phyloP scores from a whole-genome alignment of 2,797 vertebrate genomes.

The Channallabes apus region DNA sequence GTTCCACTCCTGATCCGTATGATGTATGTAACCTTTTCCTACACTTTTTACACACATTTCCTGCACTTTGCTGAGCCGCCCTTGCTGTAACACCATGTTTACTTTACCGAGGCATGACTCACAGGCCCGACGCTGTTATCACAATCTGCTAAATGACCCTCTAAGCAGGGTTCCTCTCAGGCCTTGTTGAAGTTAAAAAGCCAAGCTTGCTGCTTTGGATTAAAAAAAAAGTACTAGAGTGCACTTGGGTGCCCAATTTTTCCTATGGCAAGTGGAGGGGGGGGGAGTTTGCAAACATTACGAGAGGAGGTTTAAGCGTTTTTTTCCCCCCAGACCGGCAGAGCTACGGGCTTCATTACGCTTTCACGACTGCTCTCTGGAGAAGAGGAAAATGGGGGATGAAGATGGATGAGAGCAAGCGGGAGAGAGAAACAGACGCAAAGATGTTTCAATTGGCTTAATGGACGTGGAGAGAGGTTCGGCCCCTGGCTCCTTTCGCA shows the following conservation, averaged over 20 bases:
- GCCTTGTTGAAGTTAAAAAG: conserved; percentile 34
- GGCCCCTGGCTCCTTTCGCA: conserved; percentile 50
- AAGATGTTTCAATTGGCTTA: conserved; percentile 60
- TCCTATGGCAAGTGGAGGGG: conserved; percentile 49
- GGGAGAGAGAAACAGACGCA: conserved; percentile 45
- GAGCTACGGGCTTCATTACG: conserved; percentile 64
- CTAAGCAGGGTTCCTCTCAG: conserved; percentile 38
- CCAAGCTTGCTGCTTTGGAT: conserved; percentile 15
- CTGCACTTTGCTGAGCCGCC: not conserved
- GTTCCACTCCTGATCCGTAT: not conserved
- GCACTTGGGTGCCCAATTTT: conserved; percentile 63
- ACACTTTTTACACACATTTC: not conserved
- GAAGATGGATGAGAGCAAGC: conserved; percentile 40
- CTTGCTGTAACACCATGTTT: not conserved
- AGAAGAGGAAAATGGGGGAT: conserved; percentile 42
- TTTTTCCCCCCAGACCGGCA: conserved; percentile 43
- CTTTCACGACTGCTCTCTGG: conserved; percentile 43
- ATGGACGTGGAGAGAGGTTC: conserved; percentile 54
- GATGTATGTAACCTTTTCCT: not conserved
- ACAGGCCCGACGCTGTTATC: conserved; percentile 3
- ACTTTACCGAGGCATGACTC: conserved; percentile 20
- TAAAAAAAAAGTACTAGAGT: conserved; percentile 60
- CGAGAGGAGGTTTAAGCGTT: conserved; percentile 54
- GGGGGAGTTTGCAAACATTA: conserved; percentile 58
- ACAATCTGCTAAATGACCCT: conserved; percentile 40